Base-by-base conservation (phyloP, 2,113 vertebrate species). In the Pollachius pollachius region DNA sequence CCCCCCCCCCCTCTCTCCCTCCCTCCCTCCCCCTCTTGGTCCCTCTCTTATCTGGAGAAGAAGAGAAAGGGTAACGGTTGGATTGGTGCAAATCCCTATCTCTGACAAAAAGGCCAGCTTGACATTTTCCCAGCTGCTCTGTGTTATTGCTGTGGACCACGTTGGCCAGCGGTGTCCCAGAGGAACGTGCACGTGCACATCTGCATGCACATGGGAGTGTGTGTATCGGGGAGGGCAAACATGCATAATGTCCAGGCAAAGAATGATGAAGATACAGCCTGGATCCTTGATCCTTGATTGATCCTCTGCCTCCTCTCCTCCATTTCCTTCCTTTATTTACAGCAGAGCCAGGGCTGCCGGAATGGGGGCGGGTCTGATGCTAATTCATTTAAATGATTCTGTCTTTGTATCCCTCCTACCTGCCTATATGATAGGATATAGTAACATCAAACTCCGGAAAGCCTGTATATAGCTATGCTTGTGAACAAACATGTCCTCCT, bases 41-140 rank as follows among this genome's bases (percentile, higher is more conserved):
- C 37, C 6, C 48, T 69, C 78, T 76, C 30, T 66, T 67, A 70
- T 57, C 66, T 75, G 62, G 68, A 61, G 66, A 68, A 59, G 60
- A 15, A 60, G 73, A 83, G 11, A 81, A 82, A 81, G 74, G 73
- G 70, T 75, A 88, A 85, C 82, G 82, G 86, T 89, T 86, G 79
- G 81, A 80, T 77, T 77, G 70, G 78, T 87, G 82, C 73, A 85
- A 86, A 84, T 68, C 75, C 57, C 17, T 65, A 81, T 78, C 74
- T 84, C 65, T 74, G 66, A 84, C 82, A 84, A 89, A 48, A 89
- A 89, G 86, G 88, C 86, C 88, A 89, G 72, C 56, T 75, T 88
- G 88, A 85, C 85, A 87, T 89, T 89, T 87, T 78, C 82, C 81
- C 88, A 89, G 85, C 86, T 88, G 88, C 74, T 87, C 81, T 77